Evolutionary conservation across 2,797 vertebrate species (phyloP).

Genomic region (Tauraco hartlaubi): DNA sequence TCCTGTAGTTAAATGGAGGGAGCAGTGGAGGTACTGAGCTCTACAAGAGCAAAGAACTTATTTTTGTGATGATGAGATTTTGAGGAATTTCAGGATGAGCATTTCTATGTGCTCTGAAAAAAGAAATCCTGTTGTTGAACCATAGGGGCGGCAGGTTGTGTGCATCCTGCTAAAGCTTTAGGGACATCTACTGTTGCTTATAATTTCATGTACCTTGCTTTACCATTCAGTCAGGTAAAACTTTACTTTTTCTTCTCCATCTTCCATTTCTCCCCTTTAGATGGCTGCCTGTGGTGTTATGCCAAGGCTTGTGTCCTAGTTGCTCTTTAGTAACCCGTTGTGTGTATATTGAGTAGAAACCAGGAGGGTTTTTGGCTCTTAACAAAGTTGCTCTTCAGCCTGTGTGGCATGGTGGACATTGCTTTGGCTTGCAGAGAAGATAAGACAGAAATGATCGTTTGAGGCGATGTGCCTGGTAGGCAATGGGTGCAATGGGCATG

Average conservation of each 20-base stretch:
- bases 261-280: background rate
- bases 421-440: background rate
- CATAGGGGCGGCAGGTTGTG: background rate
- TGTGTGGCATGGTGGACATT: background rate
- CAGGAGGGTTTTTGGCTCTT: background rate
- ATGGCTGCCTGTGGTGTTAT: background rate
- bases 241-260: background rate
- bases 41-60: background rate
- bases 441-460: background rate
- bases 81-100: background rate
- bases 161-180: background rate
- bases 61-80: background rate
- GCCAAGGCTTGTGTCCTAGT: background rate
- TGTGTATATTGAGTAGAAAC: background rate
- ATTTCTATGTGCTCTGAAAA: background rate
- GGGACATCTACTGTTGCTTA: background rate
- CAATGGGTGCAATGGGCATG: background rate
- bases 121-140: background rate
- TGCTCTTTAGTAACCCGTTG: background rate
- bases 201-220: background rate
- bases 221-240: background rate
- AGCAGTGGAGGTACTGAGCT: background rate
- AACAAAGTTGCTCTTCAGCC: background rate
- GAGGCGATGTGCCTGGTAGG: background rate
- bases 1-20: background rate